phyloP scores from a whole-genome alignment of 2,113 vertebrate genomes.

The Phainopepla nitens region DNA sequence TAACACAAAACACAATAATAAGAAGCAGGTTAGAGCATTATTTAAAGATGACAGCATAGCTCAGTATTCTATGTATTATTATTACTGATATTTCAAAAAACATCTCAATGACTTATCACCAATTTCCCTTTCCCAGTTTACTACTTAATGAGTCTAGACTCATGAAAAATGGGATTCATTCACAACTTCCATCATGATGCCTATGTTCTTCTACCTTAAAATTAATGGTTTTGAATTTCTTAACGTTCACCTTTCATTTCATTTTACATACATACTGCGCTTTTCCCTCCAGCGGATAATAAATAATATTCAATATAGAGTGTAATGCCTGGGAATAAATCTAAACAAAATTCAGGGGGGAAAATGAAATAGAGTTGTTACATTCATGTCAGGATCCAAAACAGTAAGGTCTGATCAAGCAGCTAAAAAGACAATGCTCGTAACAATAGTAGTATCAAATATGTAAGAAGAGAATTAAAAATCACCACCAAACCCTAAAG shows the following conservation, averaged over 20 bases:
- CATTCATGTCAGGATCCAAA: not conserved
- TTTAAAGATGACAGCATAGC: not conserved
- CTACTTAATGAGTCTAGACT: not conserved
- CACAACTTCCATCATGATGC: not conserved
- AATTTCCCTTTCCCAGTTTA: not conserved
- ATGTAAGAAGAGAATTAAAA: not conserved
- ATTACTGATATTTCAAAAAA: not conserved
- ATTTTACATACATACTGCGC: not conserved
- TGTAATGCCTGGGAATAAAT: not conserved
- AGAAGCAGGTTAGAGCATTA: not conserved
- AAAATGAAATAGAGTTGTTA: not conserved
- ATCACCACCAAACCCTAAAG: accelerated
- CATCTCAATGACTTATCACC: not conserved
- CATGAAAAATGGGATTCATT: not conserved
- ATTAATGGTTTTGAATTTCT: not conserved
- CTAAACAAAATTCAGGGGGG: not conserved
- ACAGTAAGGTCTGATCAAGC: not conserved
- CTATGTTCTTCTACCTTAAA: not conserved
- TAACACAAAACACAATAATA: not conserved
- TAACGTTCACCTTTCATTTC: not conserved
- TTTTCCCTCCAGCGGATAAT: not conserved
- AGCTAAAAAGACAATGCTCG: not conserved
- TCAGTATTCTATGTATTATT: not conserved
- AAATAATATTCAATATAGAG: not conserved
- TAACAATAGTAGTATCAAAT: not conserved